Percentiles rank a stretch among this genome's conserved stretches.
These are phyloP conservation scores for Iselma pallidipennis DNA, from an alignment of 2,888 invertebrate genomes.

Conservation along the genomic window DNA sequence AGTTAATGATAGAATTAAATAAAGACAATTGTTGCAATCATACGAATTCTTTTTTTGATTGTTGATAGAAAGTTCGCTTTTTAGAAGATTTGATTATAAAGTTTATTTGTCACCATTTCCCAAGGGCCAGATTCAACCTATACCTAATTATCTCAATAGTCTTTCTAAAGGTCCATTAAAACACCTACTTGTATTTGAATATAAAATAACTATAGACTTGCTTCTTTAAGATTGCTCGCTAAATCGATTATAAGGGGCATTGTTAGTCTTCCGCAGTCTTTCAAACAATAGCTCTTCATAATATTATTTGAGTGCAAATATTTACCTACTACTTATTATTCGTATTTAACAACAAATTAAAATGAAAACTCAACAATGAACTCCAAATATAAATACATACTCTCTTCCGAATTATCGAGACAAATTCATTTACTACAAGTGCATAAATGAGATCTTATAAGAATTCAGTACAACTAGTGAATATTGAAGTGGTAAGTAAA, in stretches of 20 bases:
- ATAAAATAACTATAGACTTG: conserved; percentile 5
- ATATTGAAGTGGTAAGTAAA: neutral
- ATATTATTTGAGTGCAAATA: neutral
- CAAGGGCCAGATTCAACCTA: too few relatives aligned
- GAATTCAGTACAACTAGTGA: too few relatives aligned
- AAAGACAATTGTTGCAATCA: neutral
- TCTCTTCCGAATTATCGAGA: too few relatives aligned
- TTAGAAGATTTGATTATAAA: conserved; percentile 18
- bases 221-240: conserved; percentile 2
- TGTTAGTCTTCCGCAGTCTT: conserved; percentile 17
- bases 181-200: conserved; percentile 25
- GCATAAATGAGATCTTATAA: too few relatives aligned
- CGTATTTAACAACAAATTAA: neutral
- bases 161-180: too few relatives aligned
- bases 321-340: neutral
- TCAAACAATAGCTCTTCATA: conserved; percentile 9
- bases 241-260: conserved; percentile 12
- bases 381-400: neutral
- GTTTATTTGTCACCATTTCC: conserved; percentile 28
- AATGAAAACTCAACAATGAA: neutral
- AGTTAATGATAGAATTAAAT: conserved; percentile 8
- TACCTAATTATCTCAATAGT: too few relatives aligned
- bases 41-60: conserved; percentile 15
- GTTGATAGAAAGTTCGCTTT: too few relatives aligned
- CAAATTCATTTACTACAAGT: too few relatives aligned